Evolutionary conservation across 2,797 vertebrate genomes (phyloP).

Genomic region (Morelia viridis): DNA sequence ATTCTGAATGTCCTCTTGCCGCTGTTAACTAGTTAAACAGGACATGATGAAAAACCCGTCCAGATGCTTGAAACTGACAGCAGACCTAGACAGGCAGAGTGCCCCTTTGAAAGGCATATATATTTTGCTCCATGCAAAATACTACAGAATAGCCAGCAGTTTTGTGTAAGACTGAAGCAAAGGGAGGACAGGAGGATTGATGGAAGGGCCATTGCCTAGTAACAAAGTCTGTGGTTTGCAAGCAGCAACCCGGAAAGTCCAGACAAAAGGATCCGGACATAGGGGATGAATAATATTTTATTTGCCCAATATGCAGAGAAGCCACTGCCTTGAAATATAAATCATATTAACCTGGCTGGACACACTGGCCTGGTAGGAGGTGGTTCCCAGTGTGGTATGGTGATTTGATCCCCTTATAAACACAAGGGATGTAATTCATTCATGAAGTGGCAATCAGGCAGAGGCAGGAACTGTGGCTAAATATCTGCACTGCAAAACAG

Average conservation of each 20-base stretch:
- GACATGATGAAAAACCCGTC: no score
- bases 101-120: not conserved
- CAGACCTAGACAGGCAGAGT: not conserved
- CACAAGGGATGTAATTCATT: not conserved
- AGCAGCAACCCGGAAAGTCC: not conserved
- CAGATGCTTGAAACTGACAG: not conserved
- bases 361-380: not conserved
- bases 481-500: not conserved
- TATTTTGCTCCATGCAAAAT: not conserved
- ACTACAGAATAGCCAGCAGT: not conserved
- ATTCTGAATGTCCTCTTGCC: not conserved
- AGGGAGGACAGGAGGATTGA: no score
- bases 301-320: not conserved
- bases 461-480: not conserved
- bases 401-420: not conserved
- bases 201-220: not conserved
- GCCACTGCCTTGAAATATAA: no score
- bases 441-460: not conserved
- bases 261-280: not conserved
- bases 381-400: not conserved
- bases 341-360: not conserved
- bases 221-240: not conserved
- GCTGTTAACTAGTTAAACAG: not conserved
- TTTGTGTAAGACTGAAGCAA: not conserved
- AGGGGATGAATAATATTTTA: not conserved